phyloP scores from a whole-genome alignment of 2,888 invertebrate genomes.

The Tenthredo scrophulariae region DNA sequence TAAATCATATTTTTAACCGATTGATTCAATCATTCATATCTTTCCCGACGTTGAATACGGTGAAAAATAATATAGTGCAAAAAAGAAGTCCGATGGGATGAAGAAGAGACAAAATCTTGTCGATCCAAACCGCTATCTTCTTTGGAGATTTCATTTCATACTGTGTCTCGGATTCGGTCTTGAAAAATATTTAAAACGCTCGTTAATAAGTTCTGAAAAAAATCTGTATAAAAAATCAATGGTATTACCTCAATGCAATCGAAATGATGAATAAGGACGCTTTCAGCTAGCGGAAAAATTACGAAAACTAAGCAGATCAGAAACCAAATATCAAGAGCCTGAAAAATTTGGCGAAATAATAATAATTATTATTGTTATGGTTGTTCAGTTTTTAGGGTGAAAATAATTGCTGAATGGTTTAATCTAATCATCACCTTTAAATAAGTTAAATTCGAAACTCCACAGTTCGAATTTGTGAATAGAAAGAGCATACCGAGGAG shows the following conservation, averaged over 20 bases:
- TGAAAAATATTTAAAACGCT: neutral
- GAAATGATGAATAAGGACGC: neutral
- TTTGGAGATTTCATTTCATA: neutral
- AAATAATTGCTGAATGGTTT: neutral
- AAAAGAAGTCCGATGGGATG: constrained; percentile 35
- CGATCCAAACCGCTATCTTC: neutral
- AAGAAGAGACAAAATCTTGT: constrained; percentile 25
- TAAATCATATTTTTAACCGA: neutral
- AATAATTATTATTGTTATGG: neutral
- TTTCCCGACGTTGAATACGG: neutral
- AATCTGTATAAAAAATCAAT: neutral
- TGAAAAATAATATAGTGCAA: constrained; percentile 9
- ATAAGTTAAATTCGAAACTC: neutral
- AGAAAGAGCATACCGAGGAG: constrained; percentile 37
- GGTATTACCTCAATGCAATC: neutral
- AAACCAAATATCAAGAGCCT: constrained; percentile 53
- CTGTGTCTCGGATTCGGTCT: neutral
- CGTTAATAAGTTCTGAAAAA: neutral
- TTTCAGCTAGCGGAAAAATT: constrained; percentile 34
- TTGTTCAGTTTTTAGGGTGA: neutral
- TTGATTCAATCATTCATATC: neutral
- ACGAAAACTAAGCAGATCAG: constrained; percentile 22
- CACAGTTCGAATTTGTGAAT: neutral
- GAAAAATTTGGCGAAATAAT: neutral
- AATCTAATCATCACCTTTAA: neutral